Evolutionary conservation across 1,140 invertebrate species (phyloP), one percentile per base, ranked within the genome.

Genomic region (Drosophila mayri): DNA sequence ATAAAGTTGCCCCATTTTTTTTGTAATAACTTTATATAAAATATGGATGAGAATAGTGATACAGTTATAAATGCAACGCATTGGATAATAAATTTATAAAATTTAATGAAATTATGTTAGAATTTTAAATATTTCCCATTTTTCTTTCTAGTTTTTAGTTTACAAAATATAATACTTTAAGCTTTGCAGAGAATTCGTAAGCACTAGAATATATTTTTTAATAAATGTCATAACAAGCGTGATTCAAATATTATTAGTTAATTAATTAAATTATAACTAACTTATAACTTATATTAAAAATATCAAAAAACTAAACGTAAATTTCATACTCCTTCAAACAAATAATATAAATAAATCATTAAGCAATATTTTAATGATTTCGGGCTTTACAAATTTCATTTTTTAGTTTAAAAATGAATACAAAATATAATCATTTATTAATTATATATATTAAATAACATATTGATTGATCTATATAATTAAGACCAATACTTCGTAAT

Each of bases 341-440:
- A 40, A 40, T 40, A n/a, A 9, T n/a, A 9, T 2, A 9, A n/a
- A 40, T 40, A 40, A 9, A n/a, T 3, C 0, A n/a, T n/a, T n/a
- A n/a, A 1, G 16, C 16, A 9, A n/a, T 3, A n/a, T 3, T 40
- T 41, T 9, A 18, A 10, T 41, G 8, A 3, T 41, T 10, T 41
- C 4, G 4, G 1, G 1, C 0, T 2, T 10, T 18, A 9, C 4
- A 41, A 41, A 11, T 41, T 41, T 0, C 2, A n/a, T 10, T 10
- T 9, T 1, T 18, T 10, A 10, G 1, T 32, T 32, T 32, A 32
- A 10, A 10, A 32, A 32, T 32, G 10, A 32, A 32, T 32, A 10
- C 7, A 32, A 30, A 30, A 30, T 1, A 30, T 25, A 8, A 30
- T 30, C 0, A 8, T 30, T 30, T 30, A 30, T 30, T 22, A 22